Base-by-base conservation (phyloP, 2,888 invertebrate species). In the Leptopterna dolabrata region DNA sequence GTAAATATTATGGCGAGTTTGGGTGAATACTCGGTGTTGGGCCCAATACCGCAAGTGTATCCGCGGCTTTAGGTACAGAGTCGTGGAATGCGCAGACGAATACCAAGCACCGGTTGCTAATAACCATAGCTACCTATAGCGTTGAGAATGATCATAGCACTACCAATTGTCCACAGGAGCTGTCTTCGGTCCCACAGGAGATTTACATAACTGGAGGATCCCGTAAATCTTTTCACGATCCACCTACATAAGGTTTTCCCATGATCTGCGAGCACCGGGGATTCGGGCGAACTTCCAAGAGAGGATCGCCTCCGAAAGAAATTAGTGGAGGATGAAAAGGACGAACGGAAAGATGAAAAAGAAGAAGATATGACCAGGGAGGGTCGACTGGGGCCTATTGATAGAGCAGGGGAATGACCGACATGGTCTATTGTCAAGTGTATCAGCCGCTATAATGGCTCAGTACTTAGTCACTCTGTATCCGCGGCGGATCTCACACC, bases 361-460 rank as follows among this genome's bases (percentile, higher is more conserved):
- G 41, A 63, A 41, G 41, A 73, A 30, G 73, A 73, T 73, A 73
- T 73, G 30, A 73, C 36, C 73, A 29, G 36, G 73, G 73, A 41
- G 73, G 73, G 14, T 30, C 27, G 70, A 19, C n/a, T n/a, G 76
- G 43, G 45, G 78, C 19, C 78, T 78, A 78, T 78, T 78, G 78
- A 78, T 19, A 24, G 78, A 78, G 45, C 43, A 43, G 81, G 81
- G 81, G 81, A 81, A 81, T 55, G 81, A 81, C 81, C 81, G 81
- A 81, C 81, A 81, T 81, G 81, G 81, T 81, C 81, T 55, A 81
- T 81, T 81, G 81, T 81, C 55, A 81, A 81, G 81, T 81, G 81
- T 81, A 81, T 81, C 81, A 81, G 30, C 81, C 81, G 81, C 81
- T 81, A 81, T 81, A 81, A 78, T 78, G 78, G 78, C 78, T 43